Evolutionary conservation across 2,113 vertebrate genomes (phyloP), one percentile per base, ranked within the genome.

Genomic region (Bothrops jararaca): DNA sequence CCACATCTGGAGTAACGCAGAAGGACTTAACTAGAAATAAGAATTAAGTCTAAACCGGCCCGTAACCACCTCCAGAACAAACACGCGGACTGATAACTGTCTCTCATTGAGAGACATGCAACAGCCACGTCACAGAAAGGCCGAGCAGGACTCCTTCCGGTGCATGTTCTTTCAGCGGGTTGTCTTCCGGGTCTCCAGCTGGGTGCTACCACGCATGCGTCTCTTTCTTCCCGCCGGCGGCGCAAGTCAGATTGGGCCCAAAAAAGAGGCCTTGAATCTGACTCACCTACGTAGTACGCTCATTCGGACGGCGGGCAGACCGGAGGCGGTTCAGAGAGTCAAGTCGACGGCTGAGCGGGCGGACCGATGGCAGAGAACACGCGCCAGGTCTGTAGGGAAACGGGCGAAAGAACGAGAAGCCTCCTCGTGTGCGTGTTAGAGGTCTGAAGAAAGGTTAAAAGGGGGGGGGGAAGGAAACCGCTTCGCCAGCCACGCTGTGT

Each of bases 351-450:
- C 23, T 29, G 80, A 9, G 56, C 56, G 85, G 52, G 11, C n/a
- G 86, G 92, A 45, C 80, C 26, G 8, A 90, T 93, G 89, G 92
- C 89, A 26, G 23, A 87, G 80, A 26, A 45, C 29, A 24, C n/a
- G 88, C 22, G 54, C 20, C 92, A 52, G 92, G 92, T 92, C 34
- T 80, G 74, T 80, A 22, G 74, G 34, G 74, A 80, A 80, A 80
- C 74, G 74, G 74, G 74, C 34, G 34, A 80, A 80, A 80, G 69
- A 80, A 80, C 34, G 86, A 6, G 48, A 39, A 7, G 24, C 3
- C 9, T 48, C 34, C 45, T 1, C 8, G 18, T 5, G 11, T 60
- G 23, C 18, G 29, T 52, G 2, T 24, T 9, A 15, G 87, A n/a
- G 9, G 26, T 5, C 45, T n/a, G 89, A 56, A 34, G 90, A 24